Base-by-base conservation (phyloP, 2,888 invertebrate genomes). In the Clepsis dumicolana region DNA sequence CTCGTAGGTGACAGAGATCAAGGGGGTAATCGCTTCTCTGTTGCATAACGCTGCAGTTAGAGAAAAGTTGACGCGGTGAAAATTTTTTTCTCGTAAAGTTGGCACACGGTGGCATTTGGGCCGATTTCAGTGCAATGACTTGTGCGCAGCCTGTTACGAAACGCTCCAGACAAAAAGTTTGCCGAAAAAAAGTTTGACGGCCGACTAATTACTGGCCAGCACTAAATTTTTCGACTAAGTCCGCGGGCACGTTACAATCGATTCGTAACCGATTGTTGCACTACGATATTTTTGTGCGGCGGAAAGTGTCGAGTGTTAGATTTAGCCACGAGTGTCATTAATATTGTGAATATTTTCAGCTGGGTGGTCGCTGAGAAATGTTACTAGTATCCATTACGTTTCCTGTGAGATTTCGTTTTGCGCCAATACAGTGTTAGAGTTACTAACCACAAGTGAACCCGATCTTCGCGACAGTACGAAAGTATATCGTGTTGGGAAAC, bases 391-490 rank as follows among this genome's bases (percentile, higher is more conserved):
- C 86, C 75, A 85, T 91, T 91, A 89, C 90, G 87, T 91, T 89
- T 88, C 90, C 85, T 83, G 83, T 90, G 89, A 85, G 85, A 88
- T 89, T 86, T 85, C 84, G 83, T 82, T 87, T 87, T 84, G 82
- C 83, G 83, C 82, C 79, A 83, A 90, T 89, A 90, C 84, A 83
- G 84, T 87, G 89, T 89, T 90, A 84, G 87, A 88, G 81, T 91
- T 91, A 91, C 91, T 85, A 87, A 93, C 93, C 93, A 87, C 93
- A 92, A 90, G 89, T 89, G 88, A 87, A 90, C 88, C 82, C 86
- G 89, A 91, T 90, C 84, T 80, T 81, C 79, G 83, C 80, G 81
- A 88, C 87, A 79, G 80, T 83, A 85, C 84, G 90, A 92, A 90
- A 91, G 92, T 91, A 90, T 90, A 88, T 90, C 85, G 77, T 78